Evolutionary conservation across 2,797 vertebrate genomes (phyloP).

Genomic region (Lepus townsendii): DNA sequence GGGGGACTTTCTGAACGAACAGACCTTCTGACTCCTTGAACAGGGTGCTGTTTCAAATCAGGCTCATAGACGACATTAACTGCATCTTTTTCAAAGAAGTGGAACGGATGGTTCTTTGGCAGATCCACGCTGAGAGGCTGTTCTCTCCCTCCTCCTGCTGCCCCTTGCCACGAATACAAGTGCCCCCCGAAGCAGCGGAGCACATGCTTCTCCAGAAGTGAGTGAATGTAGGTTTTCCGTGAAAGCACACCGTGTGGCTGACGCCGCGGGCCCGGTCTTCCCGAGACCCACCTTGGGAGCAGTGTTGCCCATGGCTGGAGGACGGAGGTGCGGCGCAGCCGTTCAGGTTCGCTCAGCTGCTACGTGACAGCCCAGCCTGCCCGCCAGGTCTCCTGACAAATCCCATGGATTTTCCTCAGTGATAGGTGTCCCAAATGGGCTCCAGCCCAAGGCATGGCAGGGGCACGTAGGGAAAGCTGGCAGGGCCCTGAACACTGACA

Average conservation of each 20-base stretch:
- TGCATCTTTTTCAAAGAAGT: slow-evolving; percentile 50
- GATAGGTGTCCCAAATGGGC: slow-evolving; percentile 28
- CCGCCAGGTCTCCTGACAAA: slow-evolving; percentile 54
- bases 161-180: slow-evolving; percentile 16
- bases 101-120: slow-evolving; percentile 28
- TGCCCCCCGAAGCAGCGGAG: slow-evolving; percentile 37
- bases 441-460: neutral
- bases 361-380: slow-evolving; percentile 28
- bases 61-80: slow-evolving; percentile 73
- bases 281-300: slow-evolving; percentile 48
- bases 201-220: slow-evolving; percentile 57
- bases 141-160: neutral
- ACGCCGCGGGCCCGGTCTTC: neutral
- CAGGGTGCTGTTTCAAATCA: slow-evolving; percentile 71
- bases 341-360: slow-evolving; percentile 2
- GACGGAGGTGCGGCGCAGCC: slow-evolving; percentile 19
- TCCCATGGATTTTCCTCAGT: slow-evolving; percentile 67
- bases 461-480: slow-evolving; percentile 28
- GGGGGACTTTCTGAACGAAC: slow-evolving; percentile 63
- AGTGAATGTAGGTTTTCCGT: neutral
- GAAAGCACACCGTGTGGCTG: too few relatives aligned
- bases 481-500: neutral
- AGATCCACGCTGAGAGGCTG: slow-evolving; percentile 17
- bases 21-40: slow-evolving; percentile 66
- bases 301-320: slow-evolving; percentile 16